phyloP scores from a whole-genome alignment of 2,888 invertebrate species.

The Cantharis rustica region DNA sequence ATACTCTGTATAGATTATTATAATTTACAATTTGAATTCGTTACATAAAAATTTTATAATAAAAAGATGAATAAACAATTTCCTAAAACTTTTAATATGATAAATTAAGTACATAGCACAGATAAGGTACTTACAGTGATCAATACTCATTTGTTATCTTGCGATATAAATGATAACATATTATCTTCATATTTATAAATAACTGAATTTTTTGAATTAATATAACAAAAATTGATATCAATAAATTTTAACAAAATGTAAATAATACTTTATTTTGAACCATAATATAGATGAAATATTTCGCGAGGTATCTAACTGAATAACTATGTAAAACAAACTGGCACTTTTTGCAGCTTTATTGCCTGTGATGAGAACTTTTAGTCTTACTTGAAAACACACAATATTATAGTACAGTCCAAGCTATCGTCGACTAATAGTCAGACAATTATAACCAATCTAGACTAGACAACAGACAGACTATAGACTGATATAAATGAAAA shows the following conservation, averaged over 20 bases:
- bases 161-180: background rate
- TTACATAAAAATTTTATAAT: background rate
- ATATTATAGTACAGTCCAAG: no score
- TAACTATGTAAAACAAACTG: no score
- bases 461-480: no score
- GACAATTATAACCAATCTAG: no score
- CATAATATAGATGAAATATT: no score
- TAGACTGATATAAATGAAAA: no score
- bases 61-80: background rate
- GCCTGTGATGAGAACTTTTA: no score
- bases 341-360: no score
- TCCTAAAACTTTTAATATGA: background rate
- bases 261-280: no score
- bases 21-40: background rate
- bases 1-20: background rate
- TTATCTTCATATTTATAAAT: background rate
- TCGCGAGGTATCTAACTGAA: no score
- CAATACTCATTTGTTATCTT: background rate
- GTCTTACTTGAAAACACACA: no score
- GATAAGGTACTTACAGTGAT: background rate
- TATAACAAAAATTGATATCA: background rate
- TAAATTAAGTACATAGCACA: background rate
- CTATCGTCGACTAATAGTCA: no score
- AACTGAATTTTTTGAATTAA: background rate
- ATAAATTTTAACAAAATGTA: background rate